A percentile compares a stretch with the other conserved stretches of the same genome.
Conservation (phyloP, 1,140 invertebrate species). For the Phthorimaea operculella region DNA sequence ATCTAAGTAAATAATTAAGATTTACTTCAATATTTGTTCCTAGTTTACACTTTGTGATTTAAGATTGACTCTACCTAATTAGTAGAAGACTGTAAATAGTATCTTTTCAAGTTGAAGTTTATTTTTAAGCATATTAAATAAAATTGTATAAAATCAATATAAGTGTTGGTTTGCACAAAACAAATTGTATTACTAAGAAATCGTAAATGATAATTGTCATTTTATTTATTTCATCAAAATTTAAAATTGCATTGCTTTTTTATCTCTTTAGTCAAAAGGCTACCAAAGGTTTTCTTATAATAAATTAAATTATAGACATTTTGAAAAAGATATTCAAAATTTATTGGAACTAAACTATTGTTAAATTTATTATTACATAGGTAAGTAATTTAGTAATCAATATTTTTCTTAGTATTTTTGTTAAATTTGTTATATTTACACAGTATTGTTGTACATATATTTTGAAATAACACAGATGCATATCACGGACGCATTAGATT, state of each 20-base stretch:
- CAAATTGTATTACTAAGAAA: too few species aligned
- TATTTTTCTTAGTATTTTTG: constrained; percentile 23
- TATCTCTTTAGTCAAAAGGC: constrained; percentile 38
- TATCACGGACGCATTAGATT: constrained; percentile 38
- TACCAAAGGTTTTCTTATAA: constrained; percentile 42
- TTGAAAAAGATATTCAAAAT: neutral
- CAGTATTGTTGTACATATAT: constrained; percentile 46
- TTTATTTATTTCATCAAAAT: neutral
- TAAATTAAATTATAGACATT: constrained; percentile 19
- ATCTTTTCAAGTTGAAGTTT: neutral
- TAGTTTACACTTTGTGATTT: constrained; percentile 32
- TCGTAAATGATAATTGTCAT: neutral
- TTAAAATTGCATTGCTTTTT: neutral
- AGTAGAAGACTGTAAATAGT: neutral
- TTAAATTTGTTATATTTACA: constrained; percentile 53
- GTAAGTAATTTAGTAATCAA: constrained; percentile 14
- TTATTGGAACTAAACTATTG: constrained; percentile 16
- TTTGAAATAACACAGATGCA: constrained; percentile 34
- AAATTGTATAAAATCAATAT: constrained; percentile 2
- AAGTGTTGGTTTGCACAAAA: constrained; percentile 1
- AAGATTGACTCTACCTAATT: constrained; percentile 12
- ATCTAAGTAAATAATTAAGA: neutral
- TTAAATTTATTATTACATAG: constrained; percentile 10
- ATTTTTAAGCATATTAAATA: neutral
- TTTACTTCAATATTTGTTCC: constrained; percentile 27